Base-by-base conservation (phyloP, 2,888 invertebrate species). In the Morpho achilles region DNA sequence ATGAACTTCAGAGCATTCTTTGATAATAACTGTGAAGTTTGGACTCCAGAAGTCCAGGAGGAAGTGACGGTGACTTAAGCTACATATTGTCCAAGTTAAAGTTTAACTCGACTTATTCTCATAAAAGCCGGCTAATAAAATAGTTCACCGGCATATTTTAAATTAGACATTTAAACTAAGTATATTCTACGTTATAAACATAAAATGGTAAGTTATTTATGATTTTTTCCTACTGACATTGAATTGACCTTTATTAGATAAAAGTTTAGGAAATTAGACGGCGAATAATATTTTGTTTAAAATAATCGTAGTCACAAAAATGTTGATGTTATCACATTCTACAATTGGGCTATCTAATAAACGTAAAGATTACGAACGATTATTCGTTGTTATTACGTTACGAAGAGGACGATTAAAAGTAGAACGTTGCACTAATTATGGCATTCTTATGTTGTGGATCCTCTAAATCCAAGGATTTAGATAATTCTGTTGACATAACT, bases 221-320 rank as follows among this genome's bases (percentile, higher is more conserved):
- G 57, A 62, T 67, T 62, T 55, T 72, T 73, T 56, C 52, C 60
- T 67, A 70, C 73, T 87, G 88, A 87, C 88, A 82, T 88, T 87
- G 77, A 70, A 65, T 72, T 84, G 88, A 87, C 88, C 88, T 88
- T 79, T 64, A 50, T 42, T 46, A 47, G 44, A 56, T 46, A 59
- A 53, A 32, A 47, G 8, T 47, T 39, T 45, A 40, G 2, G 47
- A 42, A 32, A 42, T 53, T 45, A 10, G 10, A 44, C 51, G 3
- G 32, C 32, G 22, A 8, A 7, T 32, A 45, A 16, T 32, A 32
- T 32, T 32, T 32, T 32, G 32, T 32, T 32, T 32, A 39, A 39
- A 44, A 51, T 43, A 41, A 41, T n/a, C 39, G 32, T 45, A 40
- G 42, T 48, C 48, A 41, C 23, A 54, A 47, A 48, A 22, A 54